Percentiles rank a stretch among this genome's conserved stretches.
phyloP scores from a whole-genome alignment of 23 tunicate species.

The Trididemnum miniatum region DNA sequence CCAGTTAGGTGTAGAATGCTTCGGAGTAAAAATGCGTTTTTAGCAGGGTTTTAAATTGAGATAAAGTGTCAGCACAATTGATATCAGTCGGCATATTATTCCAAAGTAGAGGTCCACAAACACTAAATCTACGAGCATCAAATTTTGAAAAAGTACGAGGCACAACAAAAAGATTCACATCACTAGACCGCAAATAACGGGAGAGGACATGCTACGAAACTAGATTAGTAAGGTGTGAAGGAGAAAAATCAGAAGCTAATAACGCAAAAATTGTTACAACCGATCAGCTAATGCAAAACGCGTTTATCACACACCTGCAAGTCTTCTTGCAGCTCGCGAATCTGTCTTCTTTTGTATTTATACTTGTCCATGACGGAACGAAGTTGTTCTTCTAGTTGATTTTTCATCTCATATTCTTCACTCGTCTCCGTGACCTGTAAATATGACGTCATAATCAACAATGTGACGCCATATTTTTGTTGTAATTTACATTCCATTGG shows the following conservation, averaged over 20 bases:
- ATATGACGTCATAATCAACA: not conserved
- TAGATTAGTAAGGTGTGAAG: not conserved
- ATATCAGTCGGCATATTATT: too few relatives aligned
- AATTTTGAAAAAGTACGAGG: too few relatives aligned
- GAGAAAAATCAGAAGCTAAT: not conserved
- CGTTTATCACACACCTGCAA: constrained; percentile 72
- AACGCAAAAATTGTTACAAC: too few relatives aligned
- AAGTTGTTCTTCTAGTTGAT: constrained; percentile 72
- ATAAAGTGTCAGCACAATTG: too few relatives aligned
- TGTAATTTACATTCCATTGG: too few relatives aligned
- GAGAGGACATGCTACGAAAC: not conserved
- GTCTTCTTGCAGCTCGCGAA: constrained; percentile 97
- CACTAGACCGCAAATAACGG: too few relatives aligned
- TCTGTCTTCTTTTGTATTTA: constrained; percentile 93
- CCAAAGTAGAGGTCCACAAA: too few relatives aligned
- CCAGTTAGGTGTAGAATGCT: too few relatives aligned
- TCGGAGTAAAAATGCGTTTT: too few relatives aligned
- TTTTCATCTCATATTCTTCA: constrained; percentile 87
- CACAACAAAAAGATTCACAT: too few relatives aligned
- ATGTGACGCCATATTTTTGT: not conserved
- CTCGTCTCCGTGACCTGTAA: constrained; percentile 81
- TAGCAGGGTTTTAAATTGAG: too few relatives aligned
- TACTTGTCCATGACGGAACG: constrained; percentile 93
- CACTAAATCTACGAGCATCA: not conserved
- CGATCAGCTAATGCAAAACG: too few relatives aligned